phyloP scores from a whole-genome alignment of 2,113 vertebrate genomes.

The Microtus oregoni region DNA sequence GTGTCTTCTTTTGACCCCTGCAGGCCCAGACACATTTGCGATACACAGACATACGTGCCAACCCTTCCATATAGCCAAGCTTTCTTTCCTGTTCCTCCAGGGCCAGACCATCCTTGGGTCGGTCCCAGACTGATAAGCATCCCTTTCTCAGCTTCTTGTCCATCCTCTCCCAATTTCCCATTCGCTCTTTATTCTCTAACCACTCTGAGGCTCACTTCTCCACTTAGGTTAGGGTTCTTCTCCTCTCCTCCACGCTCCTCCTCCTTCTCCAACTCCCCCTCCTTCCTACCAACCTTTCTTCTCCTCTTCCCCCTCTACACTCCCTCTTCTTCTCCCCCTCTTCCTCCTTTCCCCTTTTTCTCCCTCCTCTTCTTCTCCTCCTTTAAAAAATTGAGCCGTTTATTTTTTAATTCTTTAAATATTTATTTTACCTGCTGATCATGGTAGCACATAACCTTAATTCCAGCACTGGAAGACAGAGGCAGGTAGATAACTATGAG shows the following conservation, averaged over 20 bases:
- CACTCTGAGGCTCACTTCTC: not conserved
- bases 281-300: accelerated
- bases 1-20: too few species aligned
- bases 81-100: not conserved
- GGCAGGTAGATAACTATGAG: not conserved
- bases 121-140: too few species aligned
- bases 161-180: too few species aligned
- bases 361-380: not conserved
- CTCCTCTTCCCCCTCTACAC: not conserved
- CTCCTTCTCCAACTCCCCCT: not conserved
- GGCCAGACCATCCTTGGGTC: too few species aligned
- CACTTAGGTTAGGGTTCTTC: not conserved
- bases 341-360: not conserved
- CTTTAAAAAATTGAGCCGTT: not conserved
- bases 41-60: too few species aligned
- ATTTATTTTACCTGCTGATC: not conserved
- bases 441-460: not conserved
- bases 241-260: accelerated
- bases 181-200: not conserved
- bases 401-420: not conserved
- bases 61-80: not conserved
- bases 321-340: not conserved
- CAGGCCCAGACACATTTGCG: too few species aligned
- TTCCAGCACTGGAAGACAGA: not conserved
- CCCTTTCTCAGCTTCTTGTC: not conserved